Evolutionary conservation across 2,888 invertebrate species (phyloP), one percentile per base, ranked within the genome.

Genomic region (Parascotia fuliginaria): DNA sequence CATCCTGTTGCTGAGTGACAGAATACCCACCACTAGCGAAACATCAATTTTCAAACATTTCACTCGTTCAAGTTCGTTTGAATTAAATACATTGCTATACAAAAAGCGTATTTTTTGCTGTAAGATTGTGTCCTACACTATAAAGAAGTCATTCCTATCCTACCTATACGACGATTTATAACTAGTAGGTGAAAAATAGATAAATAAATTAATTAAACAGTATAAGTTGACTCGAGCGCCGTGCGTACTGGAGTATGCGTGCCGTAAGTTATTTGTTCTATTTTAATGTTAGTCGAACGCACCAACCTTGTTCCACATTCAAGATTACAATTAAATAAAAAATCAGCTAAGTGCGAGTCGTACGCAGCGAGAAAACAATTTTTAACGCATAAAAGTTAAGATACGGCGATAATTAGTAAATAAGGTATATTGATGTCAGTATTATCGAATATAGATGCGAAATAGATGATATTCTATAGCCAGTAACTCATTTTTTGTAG

Each of bases 291-390:
- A 84, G 76, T 83, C 81, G 82, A 84, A 80, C 85, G 77, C 78
- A 79, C 73, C 79, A 81, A 83, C 89, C 89, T 89, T 87, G 87
- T 81, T 83, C 88, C 55, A 86, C 81, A 85, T 88, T 81, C 73
- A 71, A 81, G 79, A 86, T 84, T 82, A 83, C 81, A 86, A 84
- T 85, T 82, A 82, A 82, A 81, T 79, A 78, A 74, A 79, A 76
- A 75, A 75, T 50, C 54, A 62, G 62, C 39, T 51, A 67, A 67
- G 63, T 50, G 60, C 47, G 62, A 70, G 52, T 49, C 42, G 58
- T 16, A 31, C 50, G 60, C 52, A 48, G 32, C 32, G 44, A 42
- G 45, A 42, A 53, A 42, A 44, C 19, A 51, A 42, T 48, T 52
- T 39, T 38, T 27, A 32, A 38, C 12, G 13, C 7, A 11, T 16